phyloP scores from a whole-genome alignment of 2,888 invertebrate genomes.

The Phlogophora meticulosa region DNA sequence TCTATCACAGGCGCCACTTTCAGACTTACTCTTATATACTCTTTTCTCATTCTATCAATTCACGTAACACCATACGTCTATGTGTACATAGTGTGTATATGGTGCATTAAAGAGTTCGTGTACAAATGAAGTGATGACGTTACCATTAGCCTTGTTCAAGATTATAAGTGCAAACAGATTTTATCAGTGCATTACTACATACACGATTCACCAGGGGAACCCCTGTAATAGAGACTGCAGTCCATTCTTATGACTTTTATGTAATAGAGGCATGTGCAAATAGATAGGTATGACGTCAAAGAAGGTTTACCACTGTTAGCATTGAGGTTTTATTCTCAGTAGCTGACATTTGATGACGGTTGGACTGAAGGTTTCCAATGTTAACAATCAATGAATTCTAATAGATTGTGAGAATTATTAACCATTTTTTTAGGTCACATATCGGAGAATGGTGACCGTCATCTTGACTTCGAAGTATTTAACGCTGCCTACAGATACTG shows the following conservation, averaged over 20 bases:
- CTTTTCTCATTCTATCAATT: too few species aligned
- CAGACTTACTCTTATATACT: too few species aligned
- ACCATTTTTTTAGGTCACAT: background rate
- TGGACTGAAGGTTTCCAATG: background rate
- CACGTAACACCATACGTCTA: too few species aligned
- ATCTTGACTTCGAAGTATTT: background rate
- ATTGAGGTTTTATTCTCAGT: constrained; percentile 23
- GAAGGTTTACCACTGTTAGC: constrained; percentile 23
- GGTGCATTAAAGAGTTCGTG: too few species aligned
- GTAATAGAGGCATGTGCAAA: constrained; percentile 25
- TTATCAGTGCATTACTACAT: constrained; percentile 46
- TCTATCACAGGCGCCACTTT: too few species aligned
- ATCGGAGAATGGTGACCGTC: background rate
- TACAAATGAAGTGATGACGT: constrained; percentile 24
- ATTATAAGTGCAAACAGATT: constrained; percentile 52
- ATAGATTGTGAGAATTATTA: constrained; percentile 18
- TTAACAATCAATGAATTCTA: constrained; percentile 8
- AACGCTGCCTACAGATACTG: background rate
- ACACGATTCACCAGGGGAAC: constrained; percentile 53
- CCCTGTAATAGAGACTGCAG: constrained; percentile 38
- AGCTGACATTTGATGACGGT: constrained; percentile 32
- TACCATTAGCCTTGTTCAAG: constrained; percentile 40
- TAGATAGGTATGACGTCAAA: constrained; percentile 35
- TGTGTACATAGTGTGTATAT: too few species aligned
- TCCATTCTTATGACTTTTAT: constrained; percentile 15